Conservation (phyloP, 1,140 invertebrate genomes). For the Drosophila mayri region DNA sequence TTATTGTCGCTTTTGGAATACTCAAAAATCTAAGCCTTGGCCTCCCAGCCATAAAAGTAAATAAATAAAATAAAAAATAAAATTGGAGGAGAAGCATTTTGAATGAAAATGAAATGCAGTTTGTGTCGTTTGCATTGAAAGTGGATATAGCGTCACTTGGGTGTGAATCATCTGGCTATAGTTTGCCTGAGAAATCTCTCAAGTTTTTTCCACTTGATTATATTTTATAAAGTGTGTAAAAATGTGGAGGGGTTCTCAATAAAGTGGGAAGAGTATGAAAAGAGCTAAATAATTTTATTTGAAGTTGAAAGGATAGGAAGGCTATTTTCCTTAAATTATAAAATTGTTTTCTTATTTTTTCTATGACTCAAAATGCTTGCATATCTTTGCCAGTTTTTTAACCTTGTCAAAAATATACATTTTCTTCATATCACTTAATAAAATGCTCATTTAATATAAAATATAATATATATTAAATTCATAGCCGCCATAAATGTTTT, state of each 20-base stretch:
- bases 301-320: not conserved
- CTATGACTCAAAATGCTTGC: not conserved
- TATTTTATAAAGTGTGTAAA: slow-evolving; percentile 15
- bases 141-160: slow-evolving; percentile 26
- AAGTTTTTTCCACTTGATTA: slow-evolving; percentile 5
- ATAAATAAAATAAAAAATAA: slow-evolving; percentile 28
- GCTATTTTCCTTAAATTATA: not conserved
- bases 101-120: slow-evolving; percentile 53
- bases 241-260: slow-evolving; percentile 6
- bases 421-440: slow-evolving; percentile 28
- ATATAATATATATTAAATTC: slow-evolving; percentile 20
- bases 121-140: slow-evolving; percentile 52
- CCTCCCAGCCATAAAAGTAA: slow-evolving; percentile 38
- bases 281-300: not conserved
- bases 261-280: not conserved
- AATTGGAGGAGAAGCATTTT: slow-evolving; percentile 36
- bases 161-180: slow-evolving; percentile 25
- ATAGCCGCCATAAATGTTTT: slow-evolving; percentile 19
- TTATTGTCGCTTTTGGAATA: slow-evolving; percentile 35
- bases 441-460: slow-evolving; percentile 1
- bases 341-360: not conserved
- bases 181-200: slow-evolving; percentile 12
- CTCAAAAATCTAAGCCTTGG: slow-evolving; percentile 50
- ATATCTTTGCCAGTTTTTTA: not conserved
- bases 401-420: slow-evolving; percentile 1